Percentiles rank a stretch among this genome's conserved stretches.
These are phyloP conservation scores for Crambe crambe DNA, from an alignment of 37 sponge, comb jelly and placozoan species.

Conservation along the genomic window DNA sequence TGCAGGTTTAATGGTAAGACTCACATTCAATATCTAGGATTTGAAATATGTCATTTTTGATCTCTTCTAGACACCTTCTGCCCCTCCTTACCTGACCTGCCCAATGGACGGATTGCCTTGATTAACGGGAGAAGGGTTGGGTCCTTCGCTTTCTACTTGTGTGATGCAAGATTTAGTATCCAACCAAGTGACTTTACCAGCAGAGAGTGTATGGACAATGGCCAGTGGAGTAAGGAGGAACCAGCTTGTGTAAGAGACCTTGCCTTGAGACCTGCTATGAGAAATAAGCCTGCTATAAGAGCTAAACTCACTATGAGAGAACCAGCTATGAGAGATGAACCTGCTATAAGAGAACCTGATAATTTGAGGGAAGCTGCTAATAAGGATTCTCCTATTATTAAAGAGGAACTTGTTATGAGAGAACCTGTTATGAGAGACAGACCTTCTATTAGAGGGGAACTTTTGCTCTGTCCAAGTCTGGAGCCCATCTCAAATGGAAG, in stretches of 20 bases:
- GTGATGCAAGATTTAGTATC: not conserved
- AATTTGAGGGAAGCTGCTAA: too few species aligned
- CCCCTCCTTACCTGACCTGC: conserved; percentile 1
- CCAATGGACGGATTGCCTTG: not conserved
- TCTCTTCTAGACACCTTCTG: conserved; percentile 1
- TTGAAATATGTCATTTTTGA: not conserved
- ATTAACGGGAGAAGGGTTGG: conserved; percentile 4
- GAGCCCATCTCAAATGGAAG: conserved; percentile 4
- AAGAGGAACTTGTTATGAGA: too few species aligned
- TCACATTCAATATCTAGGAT: not conserved
- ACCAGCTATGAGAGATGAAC: too few species aligned
- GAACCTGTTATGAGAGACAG: too few species aligned
- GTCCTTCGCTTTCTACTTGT: conserved; percentile 4
- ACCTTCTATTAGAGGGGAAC: too few species aligned
- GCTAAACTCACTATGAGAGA: too few species aligned
- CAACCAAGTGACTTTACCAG: not conserved
- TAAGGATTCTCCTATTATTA: too few species aligned
- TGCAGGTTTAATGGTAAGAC: conserved; percentile 41
- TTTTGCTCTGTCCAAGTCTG: conserved; percentile 39
- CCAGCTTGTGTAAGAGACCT: conserved; percentile 63
- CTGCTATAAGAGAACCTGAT: too few species aligned
- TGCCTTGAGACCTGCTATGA: too few species aligned
- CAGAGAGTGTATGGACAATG: conserved; percentile 28
- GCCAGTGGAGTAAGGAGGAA: conserved; percentile 51
- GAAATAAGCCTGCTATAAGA: too few species aligned